Evolutionary conservation across 1,140 invertebrate genomes (phyloP).

Genomic region (Notospermus geniculatus): DNA sequence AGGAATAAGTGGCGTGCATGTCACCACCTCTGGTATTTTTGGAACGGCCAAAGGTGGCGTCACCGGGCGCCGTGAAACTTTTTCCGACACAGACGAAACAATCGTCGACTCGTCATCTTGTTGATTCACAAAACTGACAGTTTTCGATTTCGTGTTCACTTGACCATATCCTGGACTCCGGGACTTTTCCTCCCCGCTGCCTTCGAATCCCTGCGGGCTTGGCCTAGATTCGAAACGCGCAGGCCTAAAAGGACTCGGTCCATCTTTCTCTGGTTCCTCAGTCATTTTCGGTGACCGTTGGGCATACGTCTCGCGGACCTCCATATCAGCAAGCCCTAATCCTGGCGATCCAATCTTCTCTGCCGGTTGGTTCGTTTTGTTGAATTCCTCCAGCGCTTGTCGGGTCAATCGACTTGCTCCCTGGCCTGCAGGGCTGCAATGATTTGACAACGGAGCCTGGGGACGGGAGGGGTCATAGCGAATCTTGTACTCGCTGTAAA

Average conservation of each 20-base stretch:
- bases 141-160: background rate
- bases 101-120: background rate
- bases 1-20: background rate
- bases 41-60: background rate
- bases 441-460: background rate
- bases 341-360: background rate
- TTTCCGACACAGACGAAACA: background rate
- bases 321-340: background rate
- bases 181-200: too few species aligned
- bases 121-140: background rate
- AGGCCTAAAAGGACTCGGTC: background rate
- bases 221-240: background rate
- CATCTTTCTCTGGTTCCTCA: background rate
- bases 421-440: background rate
- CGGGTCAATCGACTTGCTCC: background rate
- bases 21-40: background rate
- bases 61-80: background rate
- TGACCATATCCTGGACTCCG: too few species aligned
- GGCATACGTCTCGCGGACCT: background rate
- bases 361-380: background rate
- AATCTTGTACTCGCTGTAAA: background rate
- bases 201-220: too few species aligned
- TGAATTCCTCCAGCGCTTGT: constrained; percentile 5
- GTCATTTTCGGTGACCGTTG: background rate
- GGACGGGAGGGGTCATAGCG: background rate